Percentiles rank a stretch among this genome's conserved stretches.
These are phyloP conservation scores for Pterois miles DNA, from an alignment of 2,797 vertebrate genomes.

Conservation along the genomic window DNA sequence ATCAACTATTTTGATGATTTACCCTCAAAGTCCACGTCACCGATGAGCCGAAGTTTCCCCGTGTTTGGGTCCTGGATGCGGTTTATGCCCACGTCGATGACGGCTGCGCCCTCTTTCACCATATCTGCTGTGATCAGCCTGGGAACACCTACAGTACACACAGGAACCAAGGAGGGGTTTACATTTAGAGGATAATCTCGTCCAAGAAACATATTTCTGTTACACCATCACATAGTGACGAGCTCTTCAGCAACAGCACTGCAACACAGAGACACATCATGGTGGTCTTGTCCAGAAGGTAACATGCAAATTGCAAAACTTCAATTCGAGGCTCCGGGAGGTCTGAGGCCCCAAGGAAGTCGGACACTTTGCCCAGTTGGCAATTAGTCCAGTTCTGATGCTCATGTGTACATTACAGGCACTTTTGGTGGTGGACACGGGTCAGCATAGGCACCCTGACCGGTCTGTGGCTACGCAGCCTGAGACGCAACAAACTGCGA, in stretches of 20 bases:
- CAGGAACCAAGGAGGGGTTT: neutral
- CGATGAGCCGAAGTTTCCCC: conserved; percentile 87
- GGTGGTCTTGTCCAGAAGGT: no score
- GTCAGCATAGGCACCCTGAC: no score
- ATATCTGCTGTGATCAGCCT: conserved; percentile 91
- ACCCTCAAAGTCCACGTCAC: conserved; percentile 96
- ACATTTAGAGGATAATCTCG: neutral
- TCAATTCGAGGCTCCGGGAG: no score
- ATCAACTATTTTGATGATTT: conserved; percentile 44
- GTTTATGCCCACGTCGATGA: conserved; percentile 95
- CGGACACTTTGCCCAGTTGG: no score
- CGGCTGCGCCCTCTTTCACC: conserved; percentile 92
- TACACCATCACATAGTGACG: neutral
- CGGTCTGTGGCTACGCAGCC: no score
- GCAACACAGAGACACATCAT: neutral
- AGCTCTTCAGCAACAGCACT: neutral
- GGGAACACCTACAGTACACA: conserved; percentile 84
- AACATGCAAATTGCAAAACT: no score
- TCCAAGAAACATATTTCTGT: neutral
- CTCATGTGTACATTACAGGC: no score
- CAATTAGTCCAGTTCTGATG: no score
- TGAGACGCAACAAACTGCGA: no score
- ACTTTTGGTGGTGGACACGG: no score
- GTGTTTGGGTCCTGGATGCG: conserved; percentile 86
- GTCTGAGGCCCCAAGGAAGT: no score